Percentiles rank a stretch among this genome's conserved stretches.
These are phyloP conservation scores for Oophaga pumilio DNA, from an alignment of 2,113 vertebrate genomes.

Conservation along the genomic window DNA sequence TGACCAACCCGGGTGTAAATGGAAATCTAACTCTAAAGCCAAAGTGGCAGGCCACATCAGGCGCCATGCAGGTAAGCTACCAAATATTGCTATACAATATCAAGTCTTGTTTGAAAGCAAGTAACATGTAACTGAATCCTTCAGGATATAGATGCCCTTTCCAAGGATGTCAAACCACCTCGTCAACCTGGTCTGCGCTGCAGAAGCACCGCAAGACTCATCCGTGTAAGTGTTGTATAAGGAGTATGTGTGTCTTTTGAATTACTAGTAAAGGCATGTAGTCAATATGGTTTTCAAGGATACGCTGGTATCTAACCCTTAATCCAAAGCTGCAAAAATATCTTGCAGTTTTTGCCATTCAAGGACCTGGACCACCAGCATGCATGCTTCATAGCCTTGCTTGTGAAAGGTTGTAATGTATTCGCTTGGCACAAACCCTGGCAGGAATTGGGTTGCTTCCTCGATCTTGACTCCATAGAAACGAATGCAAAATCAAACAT, in stretches of 20 bases:
- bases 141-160: slow-evolving; percentile 74
- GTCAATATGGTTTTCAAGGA: too few species aligned
- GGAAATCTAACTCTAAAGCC: slow-evolving; percentile 65
- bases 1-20: slow-evolving; percentile 64
- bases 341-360: too few species aligned
- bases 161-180: slow-evolving; percentile 65
- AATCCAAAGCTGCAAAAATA: too few species aligned
- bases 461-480: too few species aligned
- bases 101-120: not conserved
- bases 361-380: too few species aligned
- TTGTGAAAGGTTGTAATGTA: too few species aligned
- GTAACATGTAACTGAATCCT: not conserved
- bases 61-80: slow-evolving; percentile 72
- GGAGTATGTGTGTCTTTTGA: not conserved
- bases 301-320: too few species aligned
- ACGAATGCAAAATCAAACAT: too few species aligned
- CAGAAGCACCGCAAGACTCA: slow-evolving; percentile 71
- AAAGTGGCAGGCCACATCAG: slow-evolving; percentile 72
- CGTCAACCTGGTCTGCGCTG: slow-evolving; percentile 70
- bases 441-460: too few species aligned
- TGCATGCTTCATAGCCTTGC: too few species aligned
- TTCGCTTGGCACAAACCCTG: too few species aligned
- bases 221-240: slow-evolving; percentile 62
- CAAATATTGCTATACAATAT: not conserved
- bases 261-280: too few species aligned